Percentiles rank a stretch among this genome's conserved stretches.
phyloP scores from a whole-genome alignment of 92 coral and sea anemone genomes.

The Heteractis magnifica region DNA sequence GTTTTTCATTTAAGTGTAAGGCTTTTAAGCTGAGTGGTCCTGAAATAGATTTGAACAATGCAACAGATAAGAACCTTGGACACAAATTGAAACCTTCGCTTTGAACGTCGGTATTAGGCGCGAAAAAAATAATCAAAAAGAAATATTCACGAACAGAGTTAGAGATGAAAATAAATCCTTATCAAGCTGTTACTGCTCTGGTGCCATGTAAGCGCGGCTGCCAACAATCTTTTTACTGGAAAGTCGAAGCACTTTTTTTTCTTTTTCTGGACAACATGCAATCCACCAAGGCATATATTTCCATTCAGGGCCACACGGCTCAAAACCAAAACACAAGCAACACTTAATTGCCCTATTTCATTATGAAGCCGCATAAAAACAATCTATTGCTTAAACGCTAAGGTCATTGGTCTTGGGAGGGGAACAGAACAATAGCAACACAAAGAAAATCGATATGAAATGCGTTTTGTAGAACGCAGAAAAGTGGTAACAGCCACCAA shows the following conservation, averaged over 20 bases:
- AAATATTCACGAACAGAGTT: neutral
- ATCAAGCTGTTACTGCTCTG: neutral
- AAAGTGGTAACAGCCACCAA: too few relatives aligned
- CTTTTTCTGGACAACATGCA: neutral
- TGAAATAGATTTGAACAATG: slow-evolving; percentile 32
- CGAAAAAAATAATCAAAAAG: neutral
- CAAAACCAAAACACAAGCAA: slow-evolving; percentile 25
- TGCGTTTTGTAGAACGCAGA: too few relatives aligned
- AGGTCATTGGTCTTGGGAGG: too few relatives aligned
- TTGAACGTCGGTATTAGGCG: neutral
- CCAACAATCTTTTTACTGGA: neutral
- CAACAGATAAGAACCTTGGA: slow-evolving; percentile 9
- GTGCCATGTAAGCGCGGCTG: neutral
- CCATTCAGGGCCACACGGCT: slow-evolving; percentile 36
- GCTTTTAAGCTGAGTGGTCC: slow-evolving; percentile 34
- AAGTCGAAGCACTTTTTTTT: neutral
- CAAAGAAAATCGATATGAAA: too few relatives aligned
- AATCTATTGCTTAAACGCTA: too few relatives aligned
- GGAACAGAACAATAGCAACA: too few relatives aligned
- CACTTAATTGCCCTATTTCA: neutral
- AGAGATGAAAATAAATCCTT: neutral
- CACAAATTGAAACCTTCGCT: neutral
- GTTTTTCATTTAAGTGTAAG: slow-evolving; percentile 15
- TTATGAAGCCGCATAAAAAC: too few relatives aligned
- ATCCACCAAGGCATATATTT: neutral